Percentiles rank a stretch among this genome's conserved stretches.
Evolutionary conservation across 2,888 invertebrate species (phyloP).

Genomic region (Dorcus parallelipipedus): DNA sequence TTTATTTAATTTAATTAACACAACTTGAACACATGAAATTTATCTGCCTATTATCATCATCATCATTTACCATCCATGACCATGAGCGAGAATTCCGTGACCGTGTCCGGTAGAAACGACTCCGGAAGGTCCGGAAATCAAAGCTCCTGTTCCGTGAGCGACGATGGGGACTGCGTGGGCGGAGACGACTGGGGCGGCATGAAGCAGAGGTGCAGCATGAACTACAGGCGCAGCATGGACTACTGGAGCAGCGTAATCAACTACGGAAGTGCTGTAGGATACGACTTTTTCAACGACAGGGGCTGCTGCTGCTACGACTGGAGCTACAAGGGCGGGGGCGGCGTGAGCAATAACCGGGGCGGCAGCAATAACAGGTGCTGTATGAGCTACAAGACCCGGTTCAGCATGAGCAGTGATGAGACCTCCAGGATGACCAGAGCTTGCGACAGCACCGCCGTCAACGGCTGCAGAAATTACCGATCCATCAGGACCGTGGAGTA

Average conservation of each 20-base stretch:
- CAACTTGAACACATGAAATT: no score
- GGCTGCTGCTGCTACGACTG: slow-evolving; percentile 5
- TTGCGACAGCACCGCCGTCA: slow-evolving; percentile 7
- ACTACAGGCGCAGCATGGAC: slow-evolving; percentile 7
- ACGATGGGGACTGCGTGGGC: slow-evolving; percentile 12
- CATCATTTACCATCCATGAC: slow-evolving; percentile 11
- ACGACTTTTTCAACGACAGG: slow-evolving; percentile 10
- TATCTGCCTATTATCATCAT: no score
- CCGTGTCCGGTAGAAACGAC: slow-evolving; percentile 9
- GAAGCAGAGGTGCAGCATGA: slow-evolving; percentile 4
- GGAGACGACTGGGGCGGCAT: slow-evolving; percentile 3
- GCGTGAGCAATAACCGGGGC: slow-evolving; percentile 42
- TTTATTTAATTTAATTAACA: neutral
- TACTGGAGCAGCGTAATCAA: slow-evolving; percentile 8
- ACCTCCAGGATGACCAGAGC: slow-evolving; percentile 5
- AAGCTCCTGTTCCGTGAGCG: slow-evolving; percentile 13
- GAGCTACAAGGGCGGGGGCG: slow-evolving; percentile 31
- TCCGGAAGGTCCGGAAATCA: slow-evolving; percentile 21
- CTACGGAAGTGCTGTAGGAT: slow-evolving; percentile 7
- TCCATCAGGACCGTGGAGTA: slow-evolving; percentile 43
- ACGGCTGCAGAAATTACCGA: slow-evolving; percentile 47
- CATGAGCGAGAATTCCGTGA: neutral
- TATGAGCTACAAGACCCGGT: neutral
- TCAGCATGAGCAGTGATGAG: neutral
- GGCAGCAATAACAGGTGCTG: neutral